Evolutionary conservation across 1,140 invertebrate genomes (phyloP), one percentile per base, ranked within the genome.

Genomic region (Cotesia glomerata): DNA sequence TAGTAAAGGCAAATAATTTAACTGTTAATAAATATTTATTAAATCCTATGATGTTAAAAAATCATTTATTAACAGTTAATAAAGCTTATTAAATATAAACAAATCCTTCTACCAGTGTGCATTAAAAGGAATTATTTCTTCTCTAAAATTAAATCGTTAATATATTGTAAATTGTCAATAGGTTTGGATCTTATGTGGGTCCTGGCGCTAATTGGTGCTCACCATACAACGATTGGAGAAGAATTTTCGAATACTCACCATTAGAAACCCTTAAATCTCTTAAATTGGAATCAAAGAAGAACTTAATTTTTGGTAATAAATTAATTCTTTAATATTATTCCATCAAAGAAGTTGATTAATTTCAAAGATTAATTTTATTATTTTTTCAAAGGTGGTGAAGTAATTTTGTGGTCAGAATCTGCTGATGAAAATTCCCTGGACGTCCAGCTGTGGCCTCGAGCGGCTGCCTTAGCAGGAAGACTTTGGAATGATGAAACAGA

Each of bases 171-270:
- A 4, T 77, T 62, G 5, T 75, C 73, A 67, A 7, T 63, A 89
- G 88, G 66, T 89, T 86, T 73, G 85, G 84, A 58, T 87, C 87
- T n/a, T 91, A 90, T 90, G 80, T 91, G 35, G 89, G 89, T 11
- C 81, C 84, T 83, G 91, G 91, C 13, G 93, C 92, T 77, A 95
- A 95, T 81, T 95, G 94, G 95, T 96, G 95, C 82, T 90, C 93
- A 0, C 95, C 95, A 0, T 96, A 95, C 83, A 96, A 94, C 80
- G 92, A 93, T 3, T 96, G 95, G 95, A 94, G 96, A 83, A 92
- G 91, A 76, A 90, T 95, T 7, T 96, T 96, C 77, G 89, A 92
- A 4, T 95, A 95, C 82, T 92, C 90, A 75, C 91, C 93, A 0
- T 83, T 85, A 16, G 77, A 85, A 5, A 90, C 95, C 67, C 61